These are phyloP conservation scores for Burhinus oedicnemus DNA, from an alignment of 2,113 vertebrate species.

Conservation along the genomic window DNA sequence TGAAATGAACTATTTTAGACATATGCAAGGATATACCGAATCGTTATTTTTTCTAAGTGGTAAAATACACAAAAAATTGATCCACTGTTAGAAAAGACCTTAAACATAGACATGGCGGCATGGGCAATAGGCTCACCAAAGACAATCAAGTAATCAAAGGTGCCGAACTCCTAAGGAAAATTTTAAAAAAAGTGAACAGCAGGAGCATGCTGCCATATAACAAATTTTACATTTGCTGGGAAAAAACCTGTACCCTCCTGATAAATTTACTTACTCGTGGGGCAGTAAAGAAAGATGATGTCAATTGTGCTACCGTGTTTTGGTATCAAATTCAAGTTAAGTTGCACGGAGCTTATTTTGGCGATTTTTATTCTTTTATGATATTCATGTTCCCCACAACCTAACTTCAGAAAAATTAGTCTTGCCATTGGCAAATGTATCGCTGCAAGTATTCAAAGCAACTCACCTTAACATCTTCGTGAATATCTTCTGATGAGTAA, in stretches of 20 bases:
- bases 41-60: no score
- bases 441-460: background rate
- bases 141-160: no score
- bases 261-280: background rate
- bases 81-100: no score
- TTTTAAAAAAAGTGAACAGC: background rate
- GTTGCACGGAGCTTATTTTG: background rate
- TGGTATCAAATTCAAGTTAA: background rate
- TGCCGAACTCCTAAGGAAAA: no score
- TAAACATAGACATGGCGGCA: no score
- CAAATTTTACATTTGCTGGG: background rate
- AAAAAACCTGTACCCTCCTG: background rate
- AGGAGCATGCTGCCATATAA: background rate
- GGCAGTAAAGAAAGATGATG: background rate
- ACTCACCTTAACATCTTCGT: background rate
- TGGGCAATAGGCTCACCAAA: no score
- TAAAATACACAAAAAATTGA: no score
- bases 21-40: no score
- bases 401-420: background rate
- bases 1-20: no score
- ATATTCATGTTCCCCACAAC: background rate
- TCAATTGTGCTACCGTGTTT: background rate
- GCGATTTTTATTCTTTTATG: background rate
- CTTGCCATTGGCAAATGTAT: slow-evolving; percentile 29
- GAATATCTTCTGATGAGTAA: slow-evolving; percentile 32